These are phyloP conservation scores for Nephotettix cincticeps DNA, from an alignment of 1,140 invertebrate genomes.

Conservation along the genomic window DNA sequence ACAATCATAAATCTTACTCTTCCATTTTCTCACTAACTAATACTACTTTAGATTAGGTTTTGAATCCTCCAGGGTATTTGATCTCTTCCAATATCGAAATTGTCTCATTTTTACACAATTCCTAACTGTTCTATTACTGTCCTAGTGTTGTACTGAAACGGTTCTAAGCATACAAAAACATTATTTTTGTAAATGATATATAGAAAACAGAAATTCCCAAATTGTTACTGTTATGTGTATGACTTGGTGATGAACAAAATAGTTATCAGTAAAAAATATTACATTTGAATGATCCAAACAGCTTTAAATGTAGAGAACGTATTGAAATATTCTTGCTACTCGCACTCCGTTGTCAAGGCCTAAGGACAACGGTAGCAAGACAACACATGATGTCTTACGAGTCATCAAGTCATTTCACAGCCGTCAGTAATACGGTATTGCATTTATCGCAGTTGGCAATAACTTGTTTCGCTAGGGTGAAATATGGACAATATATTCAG, in stretches of 20 bases:
- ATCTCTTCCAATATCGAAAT: not conserved
- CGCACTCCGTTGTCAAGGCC: too few species aligned
- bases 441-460: too few species aligned
- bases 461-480: too few species aligned
- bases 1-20: not conserved
- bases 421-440: too few species aligned
- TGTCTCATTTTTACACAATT: not conserved
- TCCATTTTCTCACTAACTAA: not conserved
- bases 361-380: too few species aligned
- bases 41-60: not conserved
- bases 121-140: not conserved
- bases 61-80: not conserved
- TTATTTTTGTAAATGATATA: slow-evolving; percentile 1
- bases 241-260: not conserved
- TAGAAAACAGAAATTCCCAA: not conserved
- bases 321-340: too few species aligned
- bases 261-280: too few species aligned
- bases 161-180: not conserved
- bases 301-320: too few species aligned
- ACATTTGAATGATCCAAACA: too few species aligned
- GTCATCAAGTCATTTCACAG: too few species aligned
- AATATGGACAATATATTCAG: too few species aligned
- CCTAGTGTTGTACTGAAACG: not conserved
- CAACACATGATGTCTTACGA: too few species aligned
- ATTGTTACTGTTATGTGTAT: not conserved